Conservation (phyloP, 2,888 invertebrate genomes). For the Drosophila imparisetae region DNA sequence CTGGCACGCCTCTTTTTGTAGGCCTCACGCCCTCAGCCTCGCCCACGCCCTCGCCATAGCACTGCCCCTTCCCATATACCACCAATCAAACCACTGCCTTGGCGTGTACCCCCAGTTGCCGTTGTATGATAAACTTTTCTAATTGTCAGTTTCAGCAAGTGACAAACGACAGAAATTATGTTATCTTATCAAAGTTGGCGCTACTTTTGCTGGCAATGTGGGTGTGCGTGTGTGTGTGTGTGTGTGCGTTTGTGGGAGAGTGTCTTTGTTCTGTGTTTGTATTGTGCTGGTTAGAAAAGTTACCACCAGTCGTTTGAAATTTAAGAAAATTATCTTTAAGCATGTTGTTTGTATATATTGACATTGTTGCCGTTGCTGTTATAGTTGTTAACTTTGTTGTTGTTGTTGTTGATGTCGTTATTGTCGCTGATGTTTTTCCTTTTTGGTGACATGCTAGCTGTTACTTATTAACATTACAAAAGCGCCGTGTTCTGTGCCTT, state of each 20-base stretch:
- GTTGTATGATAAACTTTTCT: constrained; percentile 79
- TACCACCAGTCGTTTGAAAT: constrained; percentile 49
- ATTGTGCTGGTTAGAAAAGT: constrained; percentile 51
- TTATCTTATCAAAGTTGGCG: constrained; percentile 80
- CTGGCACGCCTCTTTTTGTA: constrained; percentile 48
- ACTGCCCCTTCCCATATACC: neutral
- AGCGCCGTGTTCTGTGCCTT: constrained; percentile 66
- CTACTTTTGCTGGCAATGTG: constrained; percentile 57
- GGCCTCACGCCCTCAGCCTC: constrained; percentile 56
- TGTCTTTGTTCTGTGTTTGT: constrained; percentile 5
- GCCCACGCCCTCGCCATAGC: neutral
- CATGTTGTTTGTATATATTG: constrained; percentile 44
- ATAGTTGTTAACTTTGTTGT: constrained; percentile 14
- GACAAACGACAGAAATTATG: constrained; percentile 82
- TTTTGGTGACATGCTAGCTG: constrained; percentile 33
- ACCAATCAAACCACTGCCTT: constrained; percentile 9
- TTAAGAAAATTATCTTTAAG: constrained; percentile 73
- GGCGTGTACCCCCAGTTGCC: constrained; percentile 39
- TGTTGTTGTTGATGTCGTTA: constrained; percentile 3
- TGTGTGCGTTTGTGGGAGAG: neutral
- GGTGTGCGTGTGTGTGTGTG: constrained; percentile 9
- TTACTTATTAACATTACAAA: constrained; percentile 76
- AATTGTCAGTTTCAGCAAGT: constrained; percentile 81
- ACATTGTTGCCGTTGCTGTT: constrained; percentile 29
- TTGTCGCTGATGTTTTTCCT: constrained; percentile 37